Conservation (phyloP, 2,797 vertebrate genomes). For the Carcharodon carcharias region DNA sequence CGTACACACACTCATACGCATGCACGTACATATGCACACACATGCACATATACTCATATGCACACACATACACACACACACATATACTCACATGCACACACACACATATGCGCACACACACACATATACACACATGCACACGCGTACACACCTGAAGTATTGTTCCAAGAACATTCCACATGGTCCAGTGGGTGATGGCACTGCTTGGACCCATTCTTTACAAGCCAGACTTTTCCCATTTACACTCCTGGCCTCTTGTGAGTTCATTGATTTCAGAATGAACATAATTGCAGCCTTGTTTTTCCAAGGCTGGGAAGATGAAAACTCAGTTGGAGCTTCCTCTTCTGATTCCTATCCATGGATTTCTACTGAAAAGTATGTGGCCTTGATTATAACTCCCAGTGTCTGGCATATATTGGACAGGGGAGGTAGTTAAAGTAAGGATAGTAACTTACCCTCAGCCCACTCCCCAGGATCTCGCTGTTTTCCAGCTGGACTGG, state of each 20-base stretch:
- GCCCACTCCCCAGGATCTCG: neutral
- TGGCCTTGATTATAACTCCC: neutral
- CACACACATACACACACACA: too few relatives aligned
- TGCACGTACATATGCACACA: too few relatives aligned
- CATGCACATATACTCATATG: too few relatives aligned
- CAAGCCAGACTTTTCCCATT: neutral
- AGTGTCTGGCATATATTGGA: neutral
- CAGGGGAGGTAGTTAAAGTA: neutral
- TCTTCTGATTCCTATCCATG: neutral
- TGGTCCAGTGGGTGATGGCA: neutral
- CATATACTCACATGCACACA: too few relatives aligned
- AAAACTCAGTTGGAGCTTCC: neutral
- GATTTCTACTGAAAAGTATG: neutral
- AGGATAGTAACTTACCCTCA: neutral
- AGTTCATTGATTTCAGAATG: neutral
- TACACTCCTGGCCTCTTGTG: too few relatives aligned
- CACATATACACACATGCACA: neutral
- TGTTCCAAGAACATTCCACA: neutral
- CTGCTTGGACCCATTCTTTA: neutral
- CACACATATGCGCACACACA: too few relatives aligned
- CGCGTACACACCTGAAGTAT: neutral
- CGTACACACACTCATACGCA: too few relatives aligned
- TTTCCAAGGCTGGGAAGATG: neutral
- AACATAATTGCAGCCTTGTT: neutral
- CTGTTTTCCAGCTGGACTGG: too few relatives aligned